Evolutionary conservation across 1,140 invertebrate species (phyloP), one percentile per base, ranked within the genome.

Genomic region (Zaprionus kolodkinae): DNA sequence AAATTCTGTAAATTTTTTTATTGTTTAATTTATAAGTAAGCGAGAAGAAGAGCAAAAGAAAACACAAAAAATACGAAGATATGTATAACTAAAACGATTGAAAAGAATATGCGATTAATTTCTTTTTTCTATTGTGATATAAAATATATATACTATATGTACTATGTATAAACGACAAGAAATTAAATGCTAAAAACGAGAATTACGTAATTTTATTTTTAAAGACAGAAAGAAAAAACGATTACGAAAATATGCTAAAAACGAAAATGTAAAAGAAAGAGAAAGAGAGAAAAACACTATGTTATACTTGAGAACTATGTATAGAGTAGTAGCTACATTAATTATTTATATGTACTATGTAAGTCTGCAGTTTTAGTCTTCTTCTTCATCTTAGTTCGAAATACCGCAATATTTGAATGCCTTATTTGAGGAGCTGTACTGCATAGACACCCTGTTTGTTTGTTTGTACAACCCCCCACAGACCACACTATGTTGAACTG

Each of bases 111-210:
- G 70, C 74, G 73, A 87, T 87, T 87, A 83, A 88, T 87, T 87
- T 87, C 83, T 87, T 87, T 83, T 87, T 87, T 87, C 84, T 87
- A 87, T 87, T 87, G 83, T 87, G 83, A 87, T 87, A 87, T 87
- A 88, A 87, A 83, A 80, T 88, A 81, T 85, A 82, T 80, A 79
- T 77, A 50, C 21, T 21, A 50, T 50, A 50, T 50, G 21, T 50
- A 50, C 45, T 79, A 61, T 67, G 72, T 68, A 85, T 75, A 86
- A 81, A 66, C 60, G 76, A 73, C 55, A 74, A 79, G 63, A 76
- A 79, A 82, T 66, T 66, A 67, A 78, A 78, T 50, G 76, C 65
- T 81, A 87, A 83, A 79, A 86, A 73, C 72, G 85, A 81, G 56
- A 87, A 79, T 79, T 87, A 87, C 76, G 73, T 87, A 87, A 87